Base-by-base conservation (phyloP, 2,888 invertebrate genomes). In the Tholera decimalis region DNA sequence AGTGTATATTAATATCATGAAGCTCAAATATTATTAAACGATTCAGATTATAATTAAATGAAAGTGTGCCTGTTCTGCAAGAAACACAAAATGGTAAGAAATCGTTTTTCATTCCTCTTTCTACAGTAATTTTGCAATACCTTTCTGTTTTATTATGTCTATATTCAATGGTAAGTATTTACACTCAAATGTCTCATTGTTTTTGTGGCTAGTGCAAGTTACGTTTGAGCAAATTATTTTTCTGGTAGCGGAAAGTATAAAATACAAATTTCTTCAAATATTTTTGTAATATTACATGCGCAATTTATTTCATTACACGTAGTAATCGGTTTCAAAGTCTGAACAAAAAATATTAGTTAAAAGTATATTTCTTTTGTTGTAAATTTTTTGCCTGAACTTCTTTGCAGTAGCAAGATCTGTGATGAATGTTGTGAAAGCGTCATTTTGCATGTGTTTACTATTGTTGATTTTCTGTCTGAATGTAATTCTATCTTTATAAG, bases 161-260 rank as follows among this genome's bases (percentile, higher is more conserved):
- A 13, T 35, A 35, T 35, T 35, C 35, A 35, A 35, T 35, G 15
- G 35, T 15, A 35, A 35, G 15, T 35, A 35, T 35, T 35, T 35
- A 15, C 35, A 35, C 15, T 35, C 35, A 35, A 54, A 41, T 28
- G 5, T 13, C 26, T 41, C 9, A 8, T 46, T 46, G 28, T 46
- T 50, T 50, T 35, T 50, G 50, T 35, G 35, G 35, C 33, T 26
- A 37, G 26, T 5, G 51, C 51, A 51, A 26, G 15, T 46, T 44
- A 13, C 37, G 37, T 57, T 37, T 57, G 46, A 57, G 37, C 46
- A 57, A 57, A 37, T 18, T 28, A 18, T 47, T 15, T 58, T 47
- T 58, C 58, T 58, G 15, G 49, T 49, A 41, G 49, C 58, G 15
- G 49, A 58, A 58, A 58, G 58, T 58, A 58, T 49, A 22, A 39